Base-by-base conservation (phyloP, 1,140 invertebrate species). In the Cylas formicarius region DNA sequence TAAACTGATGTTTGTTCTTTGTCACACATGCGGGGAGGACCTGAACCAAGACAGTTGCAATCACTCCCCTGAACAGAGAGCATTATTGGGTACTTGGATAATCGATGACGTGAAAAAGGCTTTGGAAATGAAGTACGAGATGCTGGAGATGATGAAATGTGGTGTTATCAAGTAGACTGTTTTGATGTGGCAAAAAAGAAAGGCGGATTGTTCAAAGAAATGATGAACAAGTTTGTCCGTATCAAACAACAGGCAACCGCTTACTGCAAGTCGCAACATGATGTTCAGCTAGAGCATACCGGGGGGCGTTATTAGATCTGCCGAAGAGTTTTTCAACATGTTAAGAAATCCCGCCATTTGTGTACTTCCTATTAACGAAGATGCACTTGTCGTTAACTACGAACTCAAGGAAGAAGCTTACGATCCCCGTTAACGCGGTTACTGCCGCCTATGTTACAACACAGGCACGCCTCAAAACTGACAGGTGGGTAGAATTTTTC, bases 81-180 rank as follows among this genome's bases (percentile, higher is more conserved):
- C 40, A 1, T 44, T 71, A 4, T 56, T 38, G 1, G 67, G 68
- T 33, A 66, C 61, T 2, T 71, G 62, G 60, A 57, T 62, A 8
- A 50, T 53, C 9, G 53, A 61, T 17, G 68, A 70, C 52, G 8
- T 69, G 4, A 19, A 38, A 22, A 58, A 63, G 41, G 67, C 68
- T 2, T n/a, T 47, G 6, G 41, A 48, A 42, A 46, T 43, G 40
- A 24, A 32, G 3, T 52, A 52, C 23, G 29, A 28, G 37, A 29
- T 52, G n/a, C n/a, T 40, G 4, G 28, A 39, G 26, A 35, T 20
- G 34, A 28, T 29, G 45, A 52, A 48, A 31, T 42, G 2, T 51
- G 49, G 49, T 18, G 32, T 9, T 48, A 51, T 20, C 8, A 51
- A 27, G 26, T 38, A 19, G 39, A 26, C 11, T 27, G 38, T 20